Conservation (phyloP, 2,797 vertebrate genomes). For the Macrochelys suwanniensis region DNA sequence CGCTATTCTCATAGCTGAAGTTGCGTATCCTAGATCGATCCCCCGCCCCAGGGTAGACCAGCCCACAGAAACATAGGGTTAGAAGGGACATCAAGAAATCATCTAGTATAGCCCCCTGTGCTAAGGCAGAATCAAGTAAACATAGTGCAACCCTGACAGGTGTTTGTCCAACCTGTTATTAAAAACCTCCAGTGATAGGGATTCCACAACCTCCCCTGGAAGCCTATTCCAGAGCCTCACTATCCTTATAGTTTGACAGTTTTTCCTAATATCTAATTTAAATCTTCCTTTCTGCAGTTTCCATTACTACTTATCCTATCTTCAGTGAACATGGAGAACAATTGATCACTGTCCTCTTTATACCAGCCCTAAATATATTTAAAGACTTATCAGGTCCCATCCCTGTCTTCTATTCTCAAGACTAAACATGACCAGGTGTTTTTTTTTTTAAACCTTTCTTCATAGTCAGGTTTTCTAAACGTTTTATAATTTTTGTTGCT, state of each 20-base stretch:
- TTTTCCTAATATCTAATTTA: background rate
- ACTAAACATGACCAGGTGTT: background rate
- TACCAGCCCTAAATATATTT: background rate
- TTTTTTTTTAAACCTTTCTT: background rate
- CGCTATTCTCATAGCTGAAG: too few relatives aligned
- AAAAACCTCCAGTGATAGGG: background rate
- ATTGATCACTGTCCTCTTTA: background rate
- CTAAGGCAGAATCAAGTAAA: background rate
- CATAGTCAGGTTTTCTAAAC: background rate
- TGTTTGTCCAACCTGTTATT: background rate
- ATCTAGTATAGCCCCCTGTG: background rate
- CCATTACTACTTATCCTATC: background rate
- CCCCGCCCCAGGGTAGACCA: too few relatives aligned
- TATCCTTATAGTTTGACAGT: background rate
- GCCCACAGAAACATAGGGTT: background rate
- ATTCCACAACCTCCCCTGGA: background rate
- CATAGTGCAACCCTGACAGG: background rate
- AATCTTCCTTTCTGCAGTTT: background rate
- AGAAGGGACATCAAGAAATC: background rate
- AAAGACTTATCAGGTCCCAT: background rate
- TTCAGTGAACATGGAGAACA: background rate
- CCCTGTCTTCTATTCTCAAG: background rate
- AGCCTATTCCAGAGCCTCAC: background rate
- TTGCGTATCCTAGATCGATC: too few relatives aligned
- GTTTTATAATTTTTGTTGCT: background rate